Percentiles rank a stretch among this genome's conserved stretches.
These are phyloP conservation scores for Mohoua ochrocephala DNA, from an alignment of 2,113 vertebrate genomes.

Conservation along the genomic window DNA sequence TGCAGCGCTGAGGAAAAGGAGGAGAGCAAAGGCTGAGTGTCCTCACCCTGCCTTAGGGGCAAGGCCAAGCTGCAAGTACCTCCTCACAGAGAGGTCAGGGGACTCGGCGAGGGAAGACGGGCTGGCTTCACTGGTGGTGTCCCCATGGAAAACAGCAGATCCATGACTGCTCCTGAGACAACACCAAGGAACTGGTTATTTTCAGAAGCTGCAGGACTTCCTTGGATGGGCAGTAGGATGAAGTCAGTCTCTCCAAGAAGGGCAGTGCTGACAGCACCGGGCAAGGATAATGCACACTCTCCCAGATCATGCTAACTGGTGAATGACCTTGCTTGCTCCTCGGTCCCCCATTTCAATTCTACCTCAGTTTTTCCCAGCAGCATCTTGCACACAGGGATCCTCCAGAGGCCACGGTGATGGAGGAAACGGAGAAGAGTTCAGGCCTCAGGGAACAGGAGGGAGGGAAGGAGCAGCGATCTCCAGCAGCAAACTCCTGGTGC, in stretches of 20 bases:
- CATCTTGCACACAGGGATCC: not conserved
- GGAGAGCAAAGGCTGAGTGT: not conserved
- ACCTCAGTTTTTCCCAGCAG: not conserved
- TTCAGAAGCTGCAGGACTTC: not conserved
- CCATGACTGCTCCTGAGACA: not conserved
- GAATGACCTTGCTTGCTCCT: not conserved
- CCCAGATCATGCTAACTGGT: too few species aligned
- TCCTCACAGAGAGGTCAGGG: not conserved
- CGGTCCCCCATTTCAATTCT: not conserved
- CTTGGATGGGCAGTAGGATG: not conserved
- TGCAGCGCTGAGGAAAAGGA: not conserved
- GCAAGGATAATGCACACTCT: not conserved
- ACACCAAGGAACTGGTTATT: not conserved
- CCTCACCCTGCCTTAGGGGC: not conserved
- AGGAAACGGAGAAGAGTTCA: not conserved
- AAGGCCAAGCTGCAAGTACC: not conserved
- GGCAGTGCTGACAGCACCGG: not conserved
- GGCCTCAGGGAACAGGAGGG: not conserved
- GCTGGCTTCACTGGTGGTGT: not conserved
- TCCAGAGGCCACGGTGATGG: not conserved
- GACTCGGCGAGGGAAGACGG: not conserved
- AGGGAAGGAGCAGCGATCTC: not conserved
- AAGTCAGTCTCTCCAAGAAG: not conserved
- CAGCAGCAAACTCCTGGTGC: not conserved
- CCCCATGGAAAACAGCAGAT: not conserved